Evolutionary conservation across 2,888 invertebrate species (phyloP).

Genomic region (Cheilosia grossa): DNA sequence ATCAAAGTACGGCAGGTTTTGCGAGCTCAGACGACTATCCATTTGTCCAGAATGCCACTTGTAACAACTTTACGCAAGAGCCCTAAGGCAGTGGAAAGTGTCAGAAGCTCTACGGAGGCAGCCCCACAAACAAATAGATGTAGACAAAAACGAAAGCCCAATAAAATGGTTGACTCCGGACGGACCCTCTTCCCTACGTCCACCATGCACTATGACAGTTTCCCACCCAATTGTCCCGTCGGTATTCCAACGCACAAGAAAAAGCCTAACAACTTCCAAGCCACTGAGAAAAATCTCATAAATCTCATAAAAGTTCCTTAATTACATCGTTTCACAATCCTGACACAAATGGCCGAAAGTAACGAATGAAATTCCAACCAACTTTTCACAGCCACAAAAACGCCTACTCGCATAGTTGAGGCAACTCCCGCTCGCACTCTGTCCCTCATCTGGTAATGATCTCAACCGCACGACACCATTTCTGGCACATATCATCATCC

Average conservation of each 20-base stretch:
- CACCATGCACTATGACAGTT: too few relatives aligned
- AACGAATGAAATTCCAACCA: constrained; percentile 48
- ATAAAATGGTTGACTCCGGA: too few relatives aligned
- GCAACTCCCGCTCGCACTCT: neutral
- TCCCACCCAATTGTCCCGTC: too few relatives aligned
- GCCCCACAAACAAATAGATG: too few relatives aligned
- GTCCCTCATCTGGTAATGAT: constrained; percentile 45
- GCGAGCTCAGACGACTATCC: too few relatives aligned
- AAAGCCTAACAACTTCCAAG: constrained; percentile 24
- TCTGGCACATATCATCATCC: constrained; percentile 62
- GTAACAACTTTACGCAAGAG: too few relatives aligned
- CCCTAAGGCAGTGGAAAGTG: too few relatives aligned
- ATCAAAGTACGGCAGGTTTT: too few relatives aligned
- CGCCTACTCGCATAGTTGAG: constrained; percentile 47
- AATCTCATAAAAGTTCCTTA: constrained; percentile 64
- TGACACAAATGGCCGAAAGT: constrained; percentile 8
- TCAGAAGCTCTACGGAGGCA: too few relatives aligned
- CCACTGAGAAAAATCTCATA: constrained; percentile 42
- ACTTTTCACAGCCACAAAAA: constrained; percentile 40
- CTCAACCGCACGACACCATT: constrained; percentile 59
- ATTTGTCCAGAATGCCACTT: too few relatives aligned
- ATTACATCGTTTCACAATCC: constrained; percentile 60
- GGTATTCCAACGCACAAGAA: neutral
- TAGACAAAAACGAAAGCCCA: too few relatives aligned
- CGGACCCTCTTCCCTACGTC: too few relatives aligned